Evolutionary conservation across 2,113 vertebrate genomes (phyloP).

Genomic region (Danionella cerebrum): DNA sequence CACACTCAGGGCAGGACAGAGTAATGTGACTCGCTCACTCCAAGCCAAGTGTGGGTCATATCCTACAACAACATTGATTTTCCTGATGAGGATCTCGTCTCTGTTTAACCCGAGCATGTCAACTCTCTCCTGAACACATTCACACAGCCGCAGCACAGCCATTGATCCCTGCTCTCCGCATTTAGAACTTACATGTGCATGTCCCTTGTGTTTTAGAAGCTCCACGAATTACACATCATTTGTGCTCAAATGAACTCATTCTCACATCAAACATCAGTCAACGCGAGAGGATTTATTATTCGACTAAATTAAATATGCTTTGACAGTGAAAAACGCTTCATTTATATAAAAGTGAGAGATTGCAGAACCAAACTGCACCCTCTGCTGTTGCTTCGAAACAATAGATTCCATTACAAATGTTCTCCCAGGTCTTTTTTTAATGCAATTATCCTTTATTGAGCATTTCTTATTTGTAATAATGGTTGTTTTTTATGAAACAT

Average conservation of each 20-base stretch:
- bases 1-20: conserved; percentile 54
- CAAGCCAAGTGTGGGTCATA: conserved; percentile 64
- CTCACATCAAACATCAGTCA: conserved; percentile 20
- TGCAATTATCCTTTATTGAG: conserved; percentile 43
- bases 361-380: conserved; percentile 26
- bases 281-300: conserved; percentile 14
- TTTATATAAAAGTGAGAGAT: background rate
- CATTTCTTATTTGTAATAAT: conserved; percentile 69
- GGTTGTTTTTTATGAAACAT: conserved; percentile 68
- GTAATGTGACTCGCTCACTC: conserved; percentile 76
- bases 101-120: conserved; percentile 96
- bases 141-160: conserved; percentile 82
- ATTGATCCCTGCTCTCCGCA: conserved; percentile 73
- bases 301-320: conserved; percentile 20
- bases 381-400: conserved; percentile 23
- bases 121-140: conserved; percentile 82
- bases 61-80: conserved; percentile 92
- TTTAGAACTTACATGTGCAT: conserved; percentile 14
- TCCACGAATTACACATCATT: background rate
- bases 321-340: background rate
- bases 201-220: background rate
- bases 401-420: conserved; percentile 25
- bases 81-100: conserved; percentile 85
- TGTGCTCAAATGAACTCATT: no score
- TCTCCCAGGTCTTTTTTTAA: background rate